Evolutionary conservation across 2,113 vertebrate genomes (phyloP).

Genomic region (Sylvilagus bachmani): DNA sequence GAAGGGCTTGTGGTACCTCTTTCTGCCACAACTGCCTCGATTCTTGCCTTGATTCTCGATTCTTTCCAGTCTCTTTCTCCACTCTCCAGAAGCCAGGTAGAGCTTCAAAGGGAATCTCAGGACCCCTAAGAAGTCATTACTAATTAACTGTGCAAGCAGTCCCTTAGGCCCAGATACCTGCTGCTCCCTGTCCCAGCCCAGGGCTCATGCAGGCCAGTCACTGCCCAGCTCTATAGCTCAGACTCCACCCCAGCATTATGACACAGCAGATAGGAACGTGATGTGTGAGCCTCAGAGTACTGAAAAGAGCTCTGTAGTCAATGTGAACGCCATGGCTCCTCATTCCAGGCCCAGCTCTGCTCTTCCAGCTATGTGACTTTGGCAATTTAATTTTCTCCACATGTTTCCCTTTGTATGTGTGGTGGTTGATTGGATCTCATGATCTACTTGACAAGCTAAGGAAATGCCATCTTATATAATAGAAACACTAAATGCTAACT

Average conservation of each 20-base stretch:
- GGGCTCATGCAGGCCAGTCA: fast-evolving
- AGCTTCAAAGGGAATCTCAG: not conserved
- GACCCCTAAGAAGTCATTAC: not conserved
- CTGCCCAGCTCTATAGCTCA: not conserved
- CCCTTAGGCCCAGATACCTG: not conserved
- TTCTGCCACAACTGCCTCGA: not conserved
- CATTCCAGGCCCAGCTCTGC: not conserved
- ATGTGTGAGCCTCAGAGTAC: not conserved
- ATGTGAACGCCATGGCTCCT: not conserved
- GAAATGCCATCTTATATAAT: not conserved
- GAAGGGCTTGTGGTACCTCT: fast-evolving
- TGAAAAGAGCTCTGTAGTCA: not conserved
- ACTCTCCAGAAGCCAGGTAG: not conserved
- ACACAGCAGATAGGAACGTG: not conserved
- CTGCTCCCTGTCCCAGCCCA: not conserved
- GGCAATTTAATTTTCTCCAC: not conserved
- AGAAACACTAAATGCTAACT: not conserved
- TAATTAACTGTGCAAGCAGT: not conserved
- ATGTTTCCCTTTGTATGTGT: not conserved
- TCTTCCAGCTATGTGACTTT: not conserved
- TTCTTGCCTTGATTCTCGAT: not conserved
- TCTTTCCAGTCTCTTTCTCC: not conserved
- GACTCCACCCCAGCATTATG: not conserved
- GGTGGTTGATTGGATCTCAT: not conserved
- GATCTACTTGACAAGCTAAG: not conserved